Evolutionary conservation across 2,797 vertebrate species (phyloP), one percentile per base, ranked within the genome.

Genomic region (Amniataba percoides): DNA sequence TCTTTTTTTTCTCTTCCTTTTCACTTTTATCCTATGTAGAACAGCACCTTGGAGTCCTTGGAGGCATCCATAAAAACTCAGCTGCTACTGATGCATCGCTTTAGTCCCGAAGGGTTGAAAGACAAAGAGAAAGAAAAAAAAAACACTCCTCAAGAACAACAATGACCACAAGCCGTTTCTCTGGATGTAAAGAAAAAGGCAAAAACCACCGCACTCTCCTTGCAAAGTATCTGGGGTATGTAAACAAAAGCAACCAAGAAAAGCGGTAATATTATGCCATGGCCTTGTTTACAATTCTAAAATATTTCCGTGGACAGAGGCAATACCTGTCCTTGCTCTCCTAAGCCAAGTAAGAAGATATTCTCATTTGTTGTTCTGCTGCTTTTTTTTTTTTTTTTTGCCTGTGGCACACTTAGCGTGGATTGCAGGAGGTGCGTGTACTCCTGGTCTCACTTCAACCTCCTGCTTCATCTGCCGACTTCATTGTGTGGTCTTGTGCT

Each of bases 291-390:
- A 84, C 74, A 81, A 89, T 84, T 85, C 80, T 83, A 78, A 89
- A 88, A 90, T 86, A 87, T 87, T 90, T 87, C 80, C 59, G 58
- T 90, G 77, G 86, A 90, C 61, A 52, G 80, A 91, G 90, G 90
- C 89, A n/a, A 74, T 89, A 88, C 86, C 86, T 87, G 89, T 90
- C 89, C 92, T 93, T 88, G 88, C 75, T 86, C 85, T 91, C 74
- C 85, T 88, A 63, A 62, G 74, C 74, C 71, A 79, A 87, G 87
- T 82, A 87, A 87, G 74, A 87, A 76, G 77, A 89, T 87, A 81
- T 88, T 82, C 62, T 74, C 61, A 67, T 76, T 70, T 77, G 75
- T 89, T 87, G 71, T 89, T 91, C 58, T 83, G 75, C 66, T 84
- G 86, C 62, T 81, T 81, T 80, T n/a, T n/a, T n/a, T n/a, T n/a